Evolutionary conservation across 2,113 vertebrate genomes (phyloP).

Genomic region (Sebastes fasciatus): DNA sequence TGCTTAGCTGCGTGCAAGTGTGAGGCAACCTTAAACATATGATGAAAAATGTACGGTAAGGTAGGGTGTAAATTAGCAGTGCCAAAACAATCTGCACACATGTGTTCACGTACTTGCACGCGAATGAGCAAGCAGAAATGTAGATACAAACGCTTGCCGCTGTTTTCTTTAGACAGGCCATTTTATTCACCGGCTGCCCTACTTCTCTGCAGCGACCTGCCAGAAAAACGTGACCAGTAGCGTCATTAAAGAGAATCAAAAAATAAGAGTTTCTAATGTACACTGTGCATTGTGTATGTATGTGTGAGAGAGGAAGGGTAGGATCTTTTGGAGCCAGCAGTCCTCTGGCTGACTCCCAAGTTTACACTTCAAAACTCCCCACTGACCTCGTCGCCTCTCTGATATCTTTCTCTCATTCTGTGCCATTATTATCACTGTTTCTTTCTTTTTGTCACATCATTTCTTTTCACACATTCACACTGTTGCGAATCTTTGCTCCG

Average conservation of each 20-base stretch:
- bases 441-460: neutral
- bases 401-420: conserved; percentile 24
- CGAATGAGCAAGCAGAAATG: neutral
- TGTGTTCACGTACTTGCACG: neutral
- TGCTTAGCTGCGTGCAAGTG: neutral
- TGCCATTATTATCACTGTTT: neutral
- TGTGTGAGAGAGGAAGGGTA: neutral
- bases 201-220: conserved; percentile 2
- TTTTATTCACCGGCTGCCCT: neutral
- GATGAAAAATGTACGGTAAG: neutral
- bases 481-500: neutral
- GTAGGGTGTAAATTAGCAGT: neutral
- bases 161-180: neutral
- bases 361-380: conserved; percentile 15
- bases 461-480: neutral
- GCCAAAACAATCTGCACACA: neutral
- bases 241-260: conserved; percentile 11
- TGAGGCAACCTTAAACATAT: neutral
- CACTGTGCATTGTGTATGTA: neutral
- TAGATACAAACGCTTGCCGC: neutral
- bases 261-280: neutral
- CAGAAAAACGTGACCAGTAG: conserved; percentile 31
- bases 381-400: conserved; percentile 17
- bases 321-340: conserved; percentile 13
- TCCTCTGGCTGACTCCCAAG: neutral